Evolutionary conservation across 2,113 vertebrate species (phyloP), one percentile per base, ranked within the genome.

Genomic region (Centropristis striata): DNA sequence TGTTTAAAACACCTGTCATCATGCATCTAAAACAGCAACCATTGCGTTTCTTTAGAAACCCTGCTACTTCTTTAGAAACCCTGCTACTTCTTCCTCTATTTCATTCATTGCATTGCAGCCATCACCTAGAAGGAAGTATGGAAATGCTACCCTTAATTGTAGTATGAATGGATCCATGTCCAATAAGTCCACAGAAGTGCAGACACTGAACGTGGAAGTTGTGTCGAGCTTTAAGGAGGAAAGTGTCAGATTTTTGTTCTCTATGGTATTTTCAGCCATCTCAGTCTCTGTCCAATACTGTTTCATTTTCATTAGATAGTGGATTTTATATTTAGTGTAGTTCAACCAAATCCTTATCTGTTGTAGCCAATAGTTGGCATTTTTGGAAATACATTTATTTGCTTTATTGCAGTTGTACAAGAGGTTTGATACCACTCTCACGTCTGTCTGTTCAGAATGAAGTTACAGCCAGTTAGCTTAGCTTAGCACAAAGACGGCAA

Each of bases 191-290:
- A 32, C 32, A 32, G 32, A 32, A 32, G 32, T 32, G 32, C 32
- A 32, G 32, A 32, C 32, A 32, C 6, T n/a, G n/a, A 32, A 32
- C 32, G 6, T 32, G 32, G 32, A 32, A 32, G 32, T 32, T 32
- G 6, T 32, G 32, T 32, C 32, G 4, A 32, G 6, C 32, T 6
- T 32, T 18, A 25, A 53, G 18, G 15, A 46, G 14, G 10, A 55
- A 78, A 61, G n/a, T 61, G 11, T 60, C 28, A 37, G 32, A 25
- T 25, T 58, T 54, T 60, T 9, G 3, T 47, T 60, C 37, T 32
- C 50, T 59, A 42, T n/a, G 51, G 55, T n/a, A 73, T 74, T 58
- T 44, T 71, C 54, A 71, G 5, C 27, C 39, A 15, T 21, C 58
- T 60, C 53, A 16, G 21, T 70, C 46, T 37, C 54, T n/a, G n/a